These are phyloP conservation scores for Scolopax mira DNA, from an alignment of 2,113 vertebrate species.

Conservation along the genomic window DNA sequence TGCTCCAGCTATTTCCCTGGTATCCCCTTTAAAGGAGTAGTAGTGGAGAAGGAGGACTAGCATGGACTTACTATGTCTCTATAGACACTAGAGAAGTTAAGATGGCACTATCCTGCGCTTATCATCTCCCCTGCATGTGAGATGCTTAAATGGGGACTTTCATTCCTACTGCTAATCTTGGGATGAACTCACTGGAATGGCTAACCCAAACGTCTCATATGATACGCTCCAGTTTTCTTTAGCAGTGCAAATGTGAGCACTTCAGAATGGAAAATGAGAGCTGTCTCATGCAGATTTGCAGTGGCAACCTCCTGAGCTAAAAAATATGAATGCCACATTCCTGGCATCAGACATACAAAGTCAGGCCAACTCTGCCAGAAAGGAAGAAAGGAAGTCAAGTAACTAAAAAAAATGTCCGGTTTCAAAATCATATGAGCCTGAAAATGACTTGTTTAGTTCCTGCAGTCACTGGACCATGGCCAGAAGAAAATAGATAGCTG, in stretches of 20 bases:
- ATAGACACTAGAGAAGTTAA: neutral
- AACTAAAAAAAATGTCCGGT: neutral
- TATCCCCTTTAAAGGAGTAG: neutral
- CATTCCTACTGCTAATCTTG: neutral
- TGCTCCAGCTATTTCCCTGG: neutral
- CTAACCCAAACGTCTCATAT: neutral
- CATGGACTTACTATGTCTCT: neutral
- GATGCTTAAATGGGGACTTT: neutral
- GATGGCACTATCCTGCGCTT: fast-evolving
- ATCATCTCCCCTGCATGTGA: neutral
- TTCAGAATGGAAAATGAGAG: neutral
- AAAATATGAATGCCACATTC: constrained; percentile 3
- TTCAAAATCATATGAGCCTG: constrained; percentile 8
- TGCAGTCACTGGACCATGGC: neutral
- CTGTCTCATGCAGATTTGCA: neutral
- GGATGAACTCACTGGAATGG: neutral
- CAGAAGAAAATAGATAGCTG: constrained; percentile 18
- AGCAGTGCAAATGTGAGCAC: neutral
- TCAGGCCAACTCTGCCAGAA: neutral
- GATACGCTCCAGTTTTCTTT: neutral
- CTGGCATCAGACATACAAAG: neutral
- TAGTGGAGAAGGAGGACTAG: neutral
- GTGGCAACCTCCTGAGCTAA: neutral
- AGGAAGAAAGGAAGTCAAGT: neutral
- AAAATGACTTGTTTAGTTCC: neutral